Evolutionary conservation across 2,797 vertebrate species (phyloP).

Genomic region (Nannoperca obscura): DNA sequence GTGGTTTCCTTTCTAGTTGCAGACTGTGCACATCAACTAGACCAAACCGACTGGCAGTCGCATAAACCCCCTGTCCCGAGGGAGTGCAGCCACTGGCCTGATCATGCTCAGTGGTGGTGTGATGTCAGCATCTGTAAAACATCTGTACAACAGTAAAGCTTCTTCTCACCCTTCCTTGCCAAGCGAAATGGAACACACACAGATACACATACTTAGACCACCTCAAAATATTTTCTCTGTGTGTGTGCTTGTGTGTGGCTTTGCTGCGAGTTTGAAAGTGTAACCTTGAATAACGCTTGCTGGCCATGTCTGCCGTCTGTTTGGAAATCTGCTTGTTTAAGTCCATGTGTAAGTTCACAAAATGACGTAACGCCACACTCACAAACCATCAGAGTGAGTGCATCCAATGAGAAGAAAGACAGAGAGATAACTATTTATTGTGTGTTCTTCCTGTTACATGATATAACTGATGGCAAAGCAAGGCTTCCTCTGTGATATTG

Average conservation of each 20-base stretch:
- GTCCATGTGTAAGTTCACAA: slow-evolving; percentile 52
- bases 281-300: slow-evolving; percentile 31
- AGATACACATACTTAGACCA: neutral
- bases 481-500: no score
- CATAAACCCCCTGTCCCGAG: neutral
- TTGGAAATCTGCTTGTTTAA: slow-evolving; percentile 55
- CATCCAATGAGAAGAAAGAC: slow-evolving; percentile 16
- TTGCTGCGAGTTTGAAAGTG: slow-evolving; percentile 17
- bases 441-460: neutral
- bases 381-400: slow-evolving; percentile 55
- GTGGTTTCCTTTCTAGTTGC: neutral
- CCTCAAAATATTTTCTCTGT: no score
- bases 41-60: slow-evolving; percentile 1
- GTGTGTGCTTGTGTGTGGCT: neutral
- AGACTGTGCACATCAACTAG: neutral
- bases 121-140: neutral
- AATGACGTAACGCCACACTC: slow-evolving; percentile 63
- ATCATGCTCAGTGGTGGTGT: neutral
- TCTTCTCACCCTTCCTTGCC: neutral
- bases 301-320: neutral
- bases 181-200: neutral
- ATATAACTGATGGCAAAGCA: no score
- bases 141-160: neutral
- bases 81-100: neutral
- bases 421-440: neutral